Base-by-base conservation (phyloP, 2,113 vertebrate species). In the Nothobranchius kuhntae region DNA sequence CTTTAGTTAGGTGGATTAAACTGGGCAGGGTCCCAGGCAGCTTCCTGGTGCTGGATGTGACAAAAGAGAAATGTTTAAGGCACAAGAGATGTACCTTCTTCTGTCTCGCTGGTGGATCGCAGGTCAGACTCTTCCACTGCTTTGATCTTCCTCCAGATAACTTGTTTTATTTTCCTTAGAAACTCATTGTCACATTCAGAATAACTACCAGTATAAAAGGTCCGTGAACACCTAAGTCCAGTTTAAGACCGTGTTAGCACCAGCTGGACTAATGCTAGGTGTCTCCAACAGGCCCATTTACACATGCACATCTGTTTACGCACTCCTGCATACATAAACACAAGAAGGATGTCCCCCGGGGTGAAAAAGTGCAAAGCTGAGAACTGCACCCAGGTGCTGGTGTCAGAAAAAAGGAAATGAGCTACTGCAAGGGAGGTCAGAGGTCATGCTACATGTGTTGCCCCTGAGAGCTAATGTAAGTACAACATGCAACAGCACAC, bases 341-440 rank as follows among this genome's bases (percentile, higher is more conserved):
- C 12, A 68, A 38, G 51, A 13, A 75, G 8, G 12, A 53, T 40
- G 52, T 62, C 68, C 72, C 69, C 62, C 2, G 0, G 70, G 58
- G 36, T 63, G 21, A 50, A 71, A 76, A 73, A 56, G 26, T 24
- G 62, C 4, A 81, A 82, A 75, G 78, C 70, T 46, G 61, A 75
- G 81, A 89, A 91, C 65, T 83, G 81, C 74, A 89, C 75, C 80
- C 77, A 89, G 81, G 69, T 86, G 84, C 68, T 73, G 51, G 30
- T 58, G 47, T 85, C 67, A 66, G 68, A 11, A 55, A 81, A 85
- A 68, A 66, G 77, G 75, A 88, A 89, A 77, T 55, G 42, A 62
- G 76, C 83, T 77, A 73, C 66, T 67, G 75, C 80, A 76, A 72
- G 74, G 69, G n/a, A 53, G 78, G 80, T 70, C 81, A 81, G 53